Base-by-base conservation (phyloP, 2,113 vertebrate species). In the Calidris pygmaea region DNA sequence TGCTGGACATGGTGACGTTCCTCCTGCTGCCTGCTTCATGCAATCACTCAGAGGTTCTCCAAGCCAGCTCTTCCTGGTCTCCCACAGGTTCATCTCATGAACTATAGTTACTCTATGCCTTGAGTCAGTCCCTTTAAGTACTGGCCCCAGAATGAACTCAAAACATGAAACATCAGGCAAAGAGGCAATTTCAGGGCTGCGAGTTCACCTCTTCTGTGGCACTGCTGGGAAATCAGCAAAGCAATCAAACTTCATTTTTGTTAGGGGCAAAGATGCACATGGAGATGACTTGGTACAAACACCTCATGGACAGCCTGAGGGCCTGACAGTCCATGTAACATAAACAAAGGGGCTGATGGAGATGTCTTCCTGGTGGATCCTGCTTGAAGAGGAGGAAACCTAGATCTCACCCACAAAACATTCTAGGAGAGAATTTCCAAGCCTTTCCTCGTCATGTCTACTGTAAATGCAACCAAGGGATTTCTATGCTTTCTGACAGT, bases 261-360 rank as follows among this genome's bases (percentile, higher is more conserved):
- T 37, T 20, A 12, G 30, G 48, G 43, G 26, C 29, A 41, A 56
- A 73, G 43, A 5, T 14, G 23, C 10, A 2, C 9, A 16, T 4
- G 65, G 71, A 37, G 47, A 20, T 35, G 24, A 37, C 0, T 1
- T 43, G 52, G 39, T 37, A 65, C 12, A 47, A 76, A 26, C 41
- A 53, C 6, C 72, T 41, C 48, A 39, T 1, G 7, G 35, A 45
- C 55, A 56, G 35, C 34, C 48, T 20, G 45, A 50, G 35, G 52
- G 53, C 24, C 41, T 27, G 29, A 30, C 14, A 32, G 37, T 13
- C 78, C 26, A 10, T 4, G 8, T 6, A n/a, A 50, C 1, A 0
- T 7, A 26, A 62, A 52, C 10, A 8, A 1, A 15, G 1, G 35
- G 30, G 30, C 39, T 11, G n/a, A 34, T 16, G 47, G 37, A 39